phyloP scores from a whole-genome alignment of 2,797 vertebrate genomes.

The Adrianichthys oophorus region DNA sequence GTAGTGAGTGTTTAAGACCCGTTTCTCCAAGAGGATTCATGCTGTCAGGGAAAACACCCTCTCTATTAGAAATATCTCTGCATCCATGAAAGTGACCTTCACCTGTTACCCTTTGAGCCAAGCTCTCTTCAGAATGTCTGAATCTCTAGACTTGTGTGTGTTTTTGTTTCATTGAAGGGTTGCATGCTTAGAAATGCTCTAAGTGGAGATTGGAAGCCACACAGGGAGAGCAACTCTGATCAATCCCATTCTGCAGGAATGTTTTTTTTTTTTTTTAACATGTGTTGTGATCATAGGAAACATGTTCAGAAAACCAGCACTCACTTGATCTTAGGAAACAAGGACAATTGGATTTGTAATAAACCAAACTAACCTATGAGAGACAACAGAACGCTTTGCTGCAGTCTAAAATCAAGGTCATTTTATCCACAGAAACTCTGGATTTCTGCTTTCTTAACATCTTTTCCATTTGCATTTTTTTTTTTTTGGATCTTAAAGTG shows the following conservation, averaged over 20 bases:
- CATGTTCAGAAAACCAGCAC: too few species aligned
- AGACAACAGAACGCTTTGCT: too few species aligned
- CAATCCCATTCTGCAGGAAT: neutral
- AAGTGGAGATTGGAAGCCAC: neutral
- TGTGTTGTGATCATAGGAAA: neutral
- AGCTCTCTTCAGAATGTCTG: neutral
- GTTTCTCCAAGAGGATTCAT: conserved; percentile 20
- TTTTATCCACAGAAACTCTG: too few species aligned
- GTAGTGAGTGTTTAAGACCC: conserved; percentile 13
- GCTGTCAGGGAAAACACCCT: conserved; percentile 34
- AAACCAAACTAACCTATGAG: too few species aligned
- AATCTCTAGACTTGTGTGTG: conserved; percentile 5
- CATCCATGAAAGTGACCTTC: conserved; percentile 24
- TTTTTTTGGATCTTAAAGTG: too few species aligned
- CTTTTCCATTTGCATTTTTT: too few species aligned
- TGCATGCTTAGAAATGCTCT: neutral
- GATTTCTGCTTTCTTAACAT: too few species aligned
- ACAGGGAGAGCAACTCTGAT: neutral
- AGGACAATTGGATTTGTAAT: too few species aligned
- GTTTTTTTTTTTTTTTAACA: neutral
- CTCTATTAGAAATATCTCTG: conserved; percentile 37
- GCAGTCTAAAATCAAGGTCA: too few species aligned
- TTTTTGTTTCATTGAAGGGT: conserved; percentile 6
- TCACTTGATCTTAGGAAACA: too few species aligned
- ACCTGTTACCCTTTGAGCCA: conserved; percentile 9